A percentile compares a stretch with the other conserved stretches of the same genome.
Conservation (phyloP, 2,888 invertebrate genomes). For the Ramazzottius varieornatus region DNA sequence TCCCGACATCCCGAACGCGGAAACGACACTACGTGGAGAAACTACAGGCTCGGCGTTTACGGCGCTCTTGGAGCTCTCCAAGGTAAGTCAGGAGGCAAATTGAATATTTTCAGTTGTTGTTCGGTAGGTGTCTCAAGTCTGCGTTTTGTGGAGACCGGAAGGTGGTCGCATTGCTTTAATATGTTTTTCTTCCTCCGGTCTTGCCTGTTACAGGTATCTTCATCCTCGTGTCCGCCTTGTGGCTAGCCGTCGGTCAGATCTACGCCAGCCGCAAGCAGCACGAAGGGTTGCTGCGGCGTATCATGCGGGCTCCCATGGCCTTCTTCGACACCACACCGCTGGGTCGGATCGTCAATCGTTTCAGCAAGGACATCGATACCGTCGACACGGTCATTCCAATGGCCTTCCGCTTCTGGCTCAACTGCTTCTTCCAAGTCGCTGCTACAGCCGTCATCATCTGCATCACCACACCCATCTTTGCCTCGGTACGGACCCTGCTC, state of each 20-base stretch:
- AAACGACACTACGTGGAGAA: constrained; percentile 21
- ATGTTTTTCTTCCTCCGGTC: no score
- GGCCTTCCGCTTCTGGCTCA: not conserved
- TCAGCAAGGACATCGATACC: constrained; percentile 20
- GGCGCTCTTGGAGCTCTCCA: constrained; percentile 40
- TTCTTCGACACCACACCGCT: constrained; percentile 21
- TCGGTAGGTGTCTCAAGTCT: no score
- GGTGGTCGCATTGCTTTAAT: no score
- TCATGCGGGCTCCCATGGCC: constrained; percentile 18
- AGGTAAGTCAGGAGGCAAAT: no score
- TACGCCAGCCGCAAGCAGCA: constrained; percentile 7
- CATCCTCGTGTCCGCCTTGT: no score
- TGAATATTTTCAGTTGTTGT: no score
- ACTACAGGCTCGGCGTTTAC: constrained; percentile 64
- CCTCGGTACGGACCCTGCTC: constrained; percentile 3
- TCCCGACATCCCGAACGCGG: not conserved
- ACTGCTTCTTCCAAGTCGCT: constrained; percentile 3
- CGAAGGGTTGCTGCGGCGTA: constrained; percentile 10
- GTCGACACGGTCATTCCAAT: constrained; percentile 13
- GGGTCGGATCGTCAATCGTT: constrained; percentile 19
- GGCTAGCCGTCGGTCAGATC: not conserved
- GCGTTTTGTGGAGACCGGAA: no score
- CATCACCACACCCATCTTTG: constrained; percentile 8
- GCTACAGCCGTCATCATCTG: constrained; percentile 9
- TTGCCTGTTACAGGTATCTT: no score